Percentiles rank a stretch among this genome's conserved stretches.
These are phyloP conservation scores for Aurelia coerulea DNA, from an alignment of 30 jellyfish, hydroid and myxozoan species.

Conservation along the genomic window DNA sequence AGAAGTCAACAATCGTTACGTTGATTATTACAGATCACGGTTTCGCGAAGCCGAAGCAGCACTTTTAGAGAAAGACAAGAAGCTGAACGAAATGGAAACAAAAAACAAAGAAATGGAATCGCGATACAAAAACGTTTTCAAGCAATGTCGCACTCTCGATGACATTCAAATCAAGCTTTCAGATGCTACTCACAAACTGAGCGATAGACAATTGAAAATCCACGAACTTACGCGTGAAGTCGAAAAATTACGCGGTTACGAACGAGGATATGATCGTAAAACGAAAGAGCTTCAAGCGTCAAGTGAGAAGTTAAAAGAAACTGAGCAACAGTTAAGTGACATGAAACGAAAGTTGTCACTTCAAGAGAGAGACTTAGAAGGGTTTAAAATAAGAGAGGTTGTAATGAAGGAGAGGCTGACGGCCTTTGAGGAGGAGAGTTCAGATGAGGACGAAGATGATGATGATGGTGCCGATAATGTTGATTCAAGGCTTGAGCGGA, in stretches of 20 bases:
- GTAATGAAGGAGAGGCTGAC: slow-evolving; percentile 94
- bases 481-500: slow-evolving; percentile 65
- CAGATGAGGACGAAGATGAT: slow-evolving; percentile 73
- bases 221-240: slow-evolving; percentile 96
- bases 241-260: slow-evolving; percentile 84
- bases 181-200: slow-evolving; percentile 97
- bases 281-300: slow-evolving; percentile 78
- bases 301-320: slow-evolving; percentile 63
- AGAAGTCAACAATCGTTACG: slow-evolving; percentile 87
- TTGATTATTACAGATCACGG: slow-evolving; percentile 89
- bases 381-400: slow-evolving; percentile 85
- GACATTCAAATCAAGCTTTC: slow-evolving; percentile 90
- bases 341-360: slow-evolving; percentile 63
- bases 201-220: slow-evolving; percentile 96
- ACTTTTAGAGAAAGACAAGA: slow-evolving; percentile 87
- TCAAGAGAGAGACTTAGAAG: slow-evolving; percentile 87
- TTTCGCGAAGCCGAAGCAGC: slow-evolving; percentile 94
- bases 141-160: slow-evolving; percentile 82
- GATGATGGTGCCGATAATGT: slow-evolving; percentile 73
- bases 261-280: slow-evolving; percentile 78
- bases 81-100: slow-evolving; percentile 77
- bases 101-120: slow-evolving; percentile 75
- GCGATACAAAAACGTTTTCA: slow-evolving; percentile 72
- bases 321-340: slow-evolving; percentile 69
- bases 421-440: slow-evolving; percentile 86